Conservation (phyloP, 2,888 invertebrate genomes). For the Lasioglossum oenotherae region DNA sequence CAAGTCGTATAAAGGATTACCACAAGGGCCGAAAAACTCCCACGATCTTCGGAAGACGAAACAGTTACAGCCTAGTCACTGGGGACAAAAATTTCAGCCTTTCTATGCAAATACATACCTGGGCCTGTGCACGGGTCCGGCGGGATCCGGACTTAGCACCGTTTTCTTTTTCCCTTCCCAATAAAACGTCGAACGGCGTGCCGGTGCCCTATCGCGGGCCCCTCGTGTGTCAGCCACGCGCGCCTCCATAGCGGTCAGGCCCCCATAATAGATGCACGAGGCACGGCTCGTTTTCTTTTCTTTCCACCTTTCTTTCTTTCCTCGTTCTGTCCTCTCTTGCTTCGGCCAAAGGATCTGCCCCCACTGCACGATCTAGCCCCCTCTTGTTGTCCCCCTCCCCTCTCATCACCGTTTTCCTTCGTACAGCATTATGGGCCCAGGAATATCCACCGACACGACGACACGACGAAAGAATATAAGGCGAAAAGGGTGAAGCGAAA, state of each 20-base stretch:
- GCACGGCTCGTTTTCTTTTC: conserved; percentile 77
- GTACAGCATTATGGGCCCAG: conserved; percentile 65
- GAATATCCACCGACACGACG: conserved; percentile 69
- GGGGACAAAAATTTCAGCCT: conserved; percentile 71
- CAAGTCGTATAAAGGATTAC: conserved; percentile 70
- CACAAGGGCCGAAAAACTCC: conserved; percentile 69
- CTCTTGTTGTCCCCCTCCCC: background rate
- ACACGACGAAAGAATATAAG: conserved; percentile 61
- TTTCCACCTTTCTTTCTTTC: conserved; percentile 28
- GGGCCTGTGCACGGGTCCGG: conserved; percentile 39
- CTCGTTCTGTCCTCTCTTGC: background rate
- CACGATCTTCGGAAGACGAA: conserved; percentile 69
- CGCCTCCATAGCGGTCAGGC: conserved; percentile 78
- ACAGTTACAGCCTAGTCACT: conserved; percentile 65
- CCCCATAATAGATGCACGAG: conserved; percentile 82
- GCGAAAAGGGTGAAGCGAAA: conserved; percentile 76
- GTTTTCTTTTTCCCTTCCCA: conserved; percentile 73
- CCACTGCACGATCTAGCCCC: background rate
- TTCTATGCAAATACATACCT: conserved; percentile 78
- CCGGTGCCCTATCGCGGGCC: conserved; percentile 70
- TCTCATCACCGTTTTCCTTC: conserved; percentile 43
- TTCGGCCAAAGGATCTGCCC: background rate
- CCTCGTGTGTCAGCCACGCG: conserved; percentile 84
- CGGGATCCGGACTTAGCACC: conserved; percentile 53
- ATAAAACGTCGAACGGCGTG: conserved; percentile 77